phyloP scores from a whole-genome alignment of 2,113 vertebrate species.

The Hippocampus mohnikei region DNA sequence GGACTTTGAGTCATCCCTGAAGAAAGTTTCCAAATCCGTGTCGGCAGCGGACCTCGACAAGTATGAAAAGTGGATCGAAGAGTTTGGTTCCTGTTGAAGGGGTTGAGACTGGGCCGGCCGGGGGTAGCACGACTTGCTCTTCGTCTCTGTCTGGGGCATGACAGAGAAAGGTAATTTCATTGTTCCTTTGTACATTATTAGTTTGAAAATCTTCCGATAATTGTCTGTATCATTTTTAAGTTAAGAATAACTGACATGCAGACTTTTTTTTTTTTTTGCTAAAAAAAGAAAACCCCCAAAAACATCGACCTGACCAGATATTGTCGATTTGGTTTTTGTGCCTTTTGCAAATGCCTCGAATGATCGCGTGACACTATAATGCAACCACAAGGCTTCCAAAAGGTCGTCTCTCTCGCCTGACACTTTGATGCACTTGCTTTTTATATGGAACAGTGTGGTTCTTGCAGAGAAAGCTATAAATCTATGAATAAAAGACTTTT shows the following conservation, averaged over 20 bases:
- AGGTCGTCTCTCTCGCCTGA: not conserved
- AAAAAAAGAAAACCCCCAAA: not conserved
- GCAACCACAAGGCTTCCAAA: not conserved
- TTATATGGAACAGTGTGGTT: constrained; percentile 13
- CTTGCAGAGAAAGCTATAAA: not conserved
- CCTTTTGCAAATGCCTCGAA: not conserved
- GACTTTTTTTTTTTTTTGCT: not conserved
- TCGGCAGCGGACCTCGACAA: constrained; percentile 92
- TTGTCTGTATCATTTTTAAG: not conserved
- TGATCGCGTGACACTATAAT: not conserved
- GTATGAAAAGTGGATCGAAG: constrained; percentile 95
- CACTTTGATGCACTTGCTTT: constrained; percentile 17
- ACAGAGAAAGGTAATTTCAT: not conserved
- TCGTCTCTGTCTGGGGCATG: not conserved
- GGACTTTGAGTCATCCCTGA: constrained; percentile 92
- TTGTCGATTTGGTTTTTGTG: not conserved
- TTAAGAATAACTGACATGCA: not conserved
- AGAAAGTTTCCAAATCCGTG: constrained; percentile 96
- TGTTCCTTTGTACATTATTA: not conserved
- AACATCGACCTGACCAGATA: not conserved
- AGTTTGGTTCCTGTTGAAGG: constrained; percentile 92
- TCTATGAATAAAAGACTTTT: not conserved
- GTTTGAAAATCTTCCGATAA: not conserved
- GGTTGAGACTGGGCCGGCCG: too few relatives aligned
- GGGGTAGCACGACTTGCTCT: not conserved